Evolutionary conservation across 2,888 invertebrate species (phyloP).

Genomic region (Noctuana brunneofusca): DNA sequence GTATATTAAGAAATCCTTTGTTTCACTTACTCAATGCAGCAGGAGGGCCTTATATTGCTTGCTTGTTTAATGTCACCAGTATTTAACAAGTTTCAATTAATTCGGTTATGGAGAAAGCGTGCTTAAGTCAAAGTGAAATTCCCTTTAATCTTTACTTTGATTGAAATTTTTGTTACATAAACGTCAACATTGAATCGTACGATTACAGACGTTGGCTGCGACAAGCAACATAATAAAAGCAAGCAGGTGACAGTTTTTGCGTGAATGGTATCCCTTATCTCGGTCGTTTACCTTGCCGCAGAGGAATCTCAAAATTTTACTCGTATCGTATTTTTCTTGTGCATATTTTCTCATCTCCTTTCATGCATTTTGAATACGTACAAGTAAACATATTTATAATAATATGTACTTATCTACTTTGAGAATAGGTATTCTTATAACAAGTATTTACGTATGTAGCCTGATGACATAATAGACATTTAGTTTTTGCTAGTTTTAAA

Average conservation of each 20-base stretch:
- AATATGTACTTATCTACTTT: neutral
- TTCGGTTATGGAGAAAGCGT: slow-evolving; percentile 18
- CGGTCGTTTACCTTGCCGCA: neutral
- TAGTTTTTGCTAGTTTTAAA: slow-evolving; percentile 6
- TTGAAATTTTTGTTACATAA: neutral
- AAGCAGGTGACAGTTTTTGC: no score
- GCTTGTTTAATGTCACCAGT: neutral
- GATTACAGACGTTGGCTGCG: neutral
- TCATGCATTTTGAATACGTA: neutral
- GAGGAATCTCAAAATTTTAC: neutral
- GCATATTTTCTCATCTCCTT: neutral
- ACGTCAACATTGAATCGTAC: neutral
- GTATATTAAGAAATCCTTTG: no score
- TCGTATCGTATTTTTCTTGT: neutral
- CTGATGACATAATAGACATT: slow-evolving; percentile 5
- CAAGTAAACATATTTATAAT: no score
- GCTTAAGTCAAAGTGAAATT: slow-evolving; percentile 7
- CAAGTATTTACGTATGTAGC: neutral
- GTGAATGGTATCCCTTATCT: neutral
- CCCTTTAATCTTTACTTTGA: neutral
- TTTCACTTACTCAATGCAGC: no score
- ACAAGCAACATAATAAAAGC: neutral
- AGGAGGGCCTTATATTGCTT: neutral
- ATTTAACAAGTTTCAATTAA: slow-evolving; percentile 1
- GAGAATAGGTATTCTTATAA: neutral